phyloP scores from a whole-genome alignment of 2,888 invertebrate species.

The Cataglyphis livida region DNA sequence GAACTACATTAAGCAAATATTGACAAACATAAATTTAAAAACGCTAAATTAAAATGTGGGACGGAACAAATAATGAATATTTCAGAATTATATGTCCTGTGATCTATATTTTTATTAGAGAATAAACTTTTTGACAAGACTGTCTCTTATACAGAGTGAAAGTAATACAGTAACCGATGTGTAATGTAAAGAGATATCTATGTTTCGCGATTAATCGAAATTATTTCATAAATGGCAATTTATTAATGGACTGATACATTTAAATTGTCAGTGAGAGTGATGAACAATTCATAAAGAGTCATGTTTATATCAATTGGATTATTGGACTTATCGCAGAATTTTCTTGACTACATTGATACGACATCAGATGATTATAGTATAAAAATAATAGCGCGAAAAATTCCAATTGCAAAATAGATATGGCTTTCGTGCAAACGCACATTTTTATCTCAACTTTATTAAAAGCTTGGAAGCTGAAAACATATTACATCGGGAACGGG shows the following conservation, averaged over 20 bases:
- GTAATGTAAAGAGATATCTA: not conserved
- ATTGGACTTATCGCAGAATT: slow-evolving; percentile 6
- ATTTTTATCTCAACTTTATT: not conserved
- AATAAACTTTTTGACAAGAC: not conserved
- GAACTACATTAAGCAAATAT: not conserved
- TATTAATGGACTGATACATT: not conserved
- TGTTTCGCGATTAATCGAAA: slow-evolving; percentile 11
- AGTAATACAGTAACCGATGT: not conserved
- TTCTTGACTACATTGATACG: not conserved
- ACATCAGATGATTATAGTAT: not conserved
- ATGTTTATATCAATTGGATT: not conserved
- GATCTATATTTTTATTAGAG: not conserved
- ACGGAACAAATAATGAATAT: not conserved
- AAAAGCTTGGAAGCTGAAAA: not conserved
- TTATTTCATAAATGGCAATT: not conserved
- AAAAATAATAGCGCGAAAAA: slow-evolving; percentile 2
- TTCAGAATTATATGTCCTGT: not conserved
- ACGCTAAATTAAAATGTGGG: not conserved
- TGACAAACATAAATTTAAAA: not conserved
- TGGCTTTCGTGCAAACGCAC: not conserved
- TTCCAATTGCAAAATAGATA: not conserved
- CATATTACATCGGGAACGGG: not conserved
- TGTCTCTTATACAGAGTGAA: slow-evolving; percentile 4
- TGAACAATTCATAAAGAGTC: not conserved
- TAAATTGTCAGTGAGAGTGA: not conserved